phyloP scores from a whole-genome alignment of 1,140 invertebrate species.

The Phocides pigmalion region DNA sequence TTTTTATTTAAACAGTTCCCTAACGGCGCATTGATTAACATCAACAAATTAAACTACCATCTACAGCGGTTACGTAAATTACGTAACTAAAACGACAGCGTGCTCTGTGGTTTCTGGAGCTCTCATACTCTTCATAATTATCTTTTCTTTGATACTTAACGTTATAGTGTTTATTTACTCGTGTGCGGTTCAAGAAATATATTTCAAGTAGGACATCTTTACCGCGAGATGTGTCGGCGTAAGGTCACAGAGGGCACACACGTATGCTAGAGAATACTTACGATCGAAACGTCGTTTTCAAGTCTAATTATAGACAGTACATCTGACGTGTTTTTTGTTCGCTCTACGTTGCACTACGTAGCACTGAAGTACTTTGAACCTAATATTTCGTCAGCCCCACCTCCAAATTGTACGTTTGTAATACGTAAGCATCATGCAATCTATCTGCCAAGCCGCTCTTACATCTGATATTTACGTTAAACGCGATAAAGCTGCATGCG shows the following conservation, averaged over 20 bases:
- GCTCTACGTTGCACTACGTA: constrained; percentile 22
- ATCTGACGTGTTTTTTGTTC: constrained; percentile 26
- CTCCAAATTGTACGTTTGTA: constrained; percentile 23
- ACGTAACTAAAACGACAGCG: constrained; percentile 1
- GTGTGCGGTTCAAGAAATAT: constrained; percentile 20
- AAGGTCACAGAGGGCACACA: constrained; percentile 38
- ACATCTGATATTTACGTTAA: constrained; percentile 24
- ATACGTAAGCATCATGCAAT: constrained; percentile 2
- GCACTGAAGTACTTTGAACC: constrained; percentile 13
- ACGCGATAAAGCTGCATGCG: constrained; percentile 4
- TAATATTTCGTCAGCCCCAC: constrained; percentile 24
- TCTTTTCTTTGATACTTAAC: constrained; percentile 7
- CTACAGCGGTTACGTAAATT: not conserved
- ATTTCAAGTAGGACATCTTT: constrained; percentile 28
- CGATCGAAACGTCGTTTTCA: constrained; percentile 36
- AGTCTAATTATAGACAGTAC: constrained; percentile 45
- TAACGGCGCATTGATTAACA: constrained; percentile 8
- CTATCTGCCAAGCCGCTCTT: constrained; percentile 2
- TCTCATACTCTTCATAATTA: constrained; percentile 1
- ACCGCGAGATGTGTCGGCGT: constrained; percentile 19
- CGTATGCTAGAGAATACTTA: constrained; percentile 42
- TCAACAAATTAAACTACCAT: constrained; percentile 11
- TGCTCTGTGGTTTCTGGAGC: constrained; percentile 6
- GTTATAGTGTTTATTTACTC: constrained; percentile 20
- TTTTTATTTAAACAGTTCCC: not conserved